Percentiles rank a stretch among this genome's conserved stretches.
phyloP scores from a whole-genome alignment of 2,888 invertebrate species.

The Scaptomyza cyrtandrae region DNA sequence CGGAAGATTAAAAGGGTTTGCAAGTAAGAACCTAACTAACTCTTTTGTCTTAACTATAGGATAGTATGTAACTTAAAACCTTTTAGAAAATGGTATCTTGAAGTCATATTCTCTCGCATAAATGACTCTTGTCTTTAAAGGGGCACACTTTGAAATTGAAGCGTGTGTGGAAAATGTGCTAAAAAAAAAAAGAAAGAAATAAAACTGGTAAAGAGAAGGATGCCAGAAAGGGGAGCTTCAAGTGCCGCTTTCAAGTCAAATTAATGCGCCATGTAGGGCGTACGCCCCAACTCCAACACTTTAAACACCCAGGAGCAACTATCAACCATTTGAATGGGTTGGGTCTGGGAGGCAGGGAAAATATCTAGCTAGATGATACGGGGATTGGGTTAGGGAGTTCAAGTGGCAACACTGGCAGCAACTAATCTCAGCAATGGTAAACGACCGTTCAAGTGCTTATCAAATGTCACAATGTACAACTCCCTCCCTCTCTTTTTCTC shows the following conservation, averaged over 20 bases:
- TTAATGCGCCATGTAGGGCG: slow-evolving; percentile 33
- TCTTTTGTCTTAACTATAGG: not conserved
- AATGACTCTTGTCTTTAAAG: slow-evolving; percentile 9
- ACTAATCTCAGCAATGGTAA: slow-evolving; percentile 55
- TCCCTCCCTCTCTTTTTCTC: not conserved
- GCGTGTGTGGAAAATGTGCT: slow-evolving; percentile 18
- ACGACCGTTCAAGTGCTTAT: slow-evolving; percentile 57
- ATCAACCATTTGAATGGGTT: slow-evolving; percentile 8
- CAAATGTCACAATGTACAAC: slow-evolving; percentile 55
- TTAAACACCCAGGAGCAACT: not conserved
- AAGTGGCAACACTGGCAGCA: slow-evolving; percentile 28
- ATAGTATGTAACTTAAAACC: not conserved
- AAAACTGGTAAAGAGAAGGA: slow-evolving; percentile 6
- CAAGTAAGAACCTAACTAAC: not conserved
- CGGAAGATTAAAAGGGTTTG: not conserved
- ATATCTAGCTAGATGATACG: slow-evolving; percentile 3
- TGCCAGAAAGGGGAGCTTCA: slow-evolving; percentile 16
- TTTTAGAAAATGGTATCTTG: not conserved
- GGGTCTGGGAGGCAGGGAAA: slow-evolving; percentile 1
- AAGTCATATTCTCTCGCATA: not conserved
- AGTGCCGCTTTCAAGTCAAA: slow-evolving; percentile 49
- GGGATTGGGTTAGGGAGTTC: slow-evolving; percentile 16
- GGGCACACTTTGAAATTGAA: slow-evolving; percentile 60
- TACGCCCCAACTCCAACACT: not conserved
- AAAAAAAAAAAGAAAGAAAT: slow-evolving; percentile 1